Percentiles rank a stretch among this genome's conserved stretches.
Evolutionary conservation across 1,140 invertebrate species (phyloP).

Genomic region (Macrobrachium nipponense): DNA sequence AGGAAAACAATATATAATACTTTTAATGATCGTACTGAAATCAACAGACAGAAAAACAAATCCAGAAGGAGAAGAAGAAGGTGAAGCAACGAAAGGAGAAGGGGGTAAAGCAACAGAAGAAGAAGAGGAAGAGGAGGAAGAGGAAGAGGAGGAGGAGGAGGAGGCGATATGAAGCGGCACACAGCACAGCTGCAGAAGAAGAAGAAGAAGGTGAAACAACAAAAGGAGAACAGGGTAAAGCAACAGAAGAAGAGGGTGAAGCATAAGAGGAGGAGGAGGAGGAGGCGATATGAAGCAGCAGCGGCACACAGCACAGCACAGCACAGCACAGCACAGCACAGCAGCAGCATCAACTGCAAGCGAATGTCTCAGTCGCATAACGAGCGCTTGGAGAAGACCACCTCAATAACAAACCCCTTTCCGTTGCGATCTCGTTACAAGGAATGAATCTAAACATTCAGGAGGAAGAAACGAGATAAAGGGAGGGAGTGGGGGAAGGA

Average conservation of each 20-base stretch:
- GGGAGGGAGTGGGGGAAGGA: neutral
- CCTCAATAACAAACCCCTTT: no score
- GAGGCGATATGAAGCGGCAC: neutral
- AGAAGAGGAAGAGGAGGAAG: neutral
- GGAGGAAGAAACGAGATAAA: neutral
- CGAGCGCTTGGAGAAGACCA: no score
- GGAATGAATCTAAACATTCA: no score
- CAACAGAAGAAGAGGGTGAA: neutral
- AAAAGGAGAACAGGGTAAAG: neutral
- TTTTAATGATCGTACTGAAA: no score
- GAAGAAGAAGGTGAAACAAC: neutral
- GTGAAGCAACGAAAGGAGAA: neutral
- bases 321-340: no score
- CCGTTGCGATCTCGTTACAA: no score
- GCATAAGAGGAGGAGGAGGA: neutral
- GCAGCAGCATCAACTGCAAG: no score
- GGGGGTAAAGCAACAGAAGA: neutral
- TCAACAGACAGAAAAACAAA: neutral
- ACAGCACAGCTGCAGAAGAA: no score
- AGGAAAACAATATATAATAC: no score
- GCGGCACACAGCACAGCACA: no score
- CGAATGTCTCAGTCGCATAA: no score
- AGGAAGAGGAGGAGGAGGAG: neutral
- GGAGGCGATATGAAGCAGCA: neutral
- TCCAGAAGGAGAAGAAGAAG: neutral